These are phyloP conservation scores for Conus canariensis DNA, from an alignment of 2,888 invertebrate genomes.

Conservation along the genomic window DNA sequence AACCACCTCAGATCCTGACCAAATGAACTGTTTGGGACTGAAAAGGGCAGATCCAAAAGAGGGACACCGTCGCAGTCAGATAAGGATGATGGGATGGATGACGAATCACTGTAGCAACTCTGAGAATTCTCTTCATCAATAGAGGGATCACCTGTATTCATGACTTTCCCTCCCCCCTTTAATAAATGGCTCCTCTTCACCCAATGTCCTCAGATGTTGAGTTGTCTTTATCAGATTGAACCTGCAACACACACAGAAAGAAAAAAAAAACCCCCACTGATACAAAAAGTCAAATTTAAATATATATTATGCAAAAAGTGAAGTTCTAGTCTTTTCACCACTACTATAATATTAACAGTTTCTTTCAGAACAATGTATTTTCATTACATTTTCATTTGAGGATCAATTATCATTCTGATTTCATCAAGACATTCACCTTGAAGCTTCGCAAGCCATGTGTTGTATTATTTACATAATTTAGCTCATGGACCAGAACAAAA, in stretches of 20 bases:
- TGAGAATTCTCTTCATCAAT: slow-evolving; percentile 45
- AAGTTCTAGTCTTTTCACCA: no score
- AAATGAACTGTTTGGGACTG: slow-evolving; percentile 44
- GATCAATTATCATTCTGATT: no score
- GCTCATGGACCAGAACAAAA: no score
- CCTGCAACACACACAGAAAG: slow-evolving; percentile 27
- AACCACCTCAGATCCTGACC: slow-evolving; percentile 44
- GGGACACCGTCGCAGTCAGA: slow-evolving; percentile 45
- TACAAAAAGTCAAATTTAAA: no score
- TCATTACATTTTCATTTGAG: no score
- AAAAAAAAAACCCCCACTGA: no score
- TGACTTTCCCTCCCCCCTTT: slow-evolving; percentile 48
- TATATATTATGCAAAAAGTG: no score
- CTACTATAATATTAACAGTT: no score
- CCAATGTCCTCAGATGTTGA: slow-evolving; percentile 30
- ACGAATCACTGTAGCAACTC: slow-evolving; percentile 44
- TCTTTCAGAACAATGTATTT: no score
- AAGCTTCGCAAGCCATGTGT: no score
- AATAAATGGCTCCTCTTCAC: slow-evolving; percentile 11
- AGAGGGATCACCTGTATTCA: slow-evolving; percentile 42
- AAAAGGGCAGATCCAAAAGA: slow-evolving; percentile 44
- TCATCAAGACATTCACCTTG: no score
- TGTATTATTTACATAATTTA: no score
- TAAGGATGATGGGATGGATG: slow-evolving; percentile 34
- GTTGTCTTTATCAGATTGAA: neutral